phyloP scores from a whole-genome alignment of 2,888 invertebrate species.

The Poecilobothrus nobilitatus region DNA sequence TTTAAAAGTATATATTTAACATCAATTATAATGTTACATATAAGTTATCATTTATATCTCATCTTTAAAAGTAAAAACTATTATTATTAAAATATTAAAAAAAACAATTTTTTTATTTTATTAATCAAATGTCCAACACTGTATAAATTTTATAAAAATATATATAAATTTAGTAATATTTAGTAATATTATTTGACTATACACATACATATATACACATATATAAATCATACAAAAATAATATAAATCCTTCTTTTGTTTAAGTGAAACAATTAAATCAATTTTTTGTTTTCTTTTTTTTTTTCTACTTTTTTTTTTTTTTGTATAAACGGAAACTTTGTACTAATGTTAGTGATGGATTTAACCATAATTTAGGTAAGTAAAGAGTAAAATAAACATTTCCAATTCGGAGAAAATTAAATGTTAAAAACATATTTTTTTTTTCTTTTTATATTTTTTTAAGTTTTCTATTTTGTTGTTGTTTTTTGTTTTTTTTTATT shows the following conservation, averaged over 20 bases:
- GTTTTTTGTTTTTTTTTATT: neutral
- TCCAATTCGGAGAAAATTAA: neutral
- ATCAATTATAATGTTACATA: no score
- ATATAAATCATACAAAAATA: neutral
- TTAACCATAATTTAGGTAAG: slow-evolving; percentile 1
- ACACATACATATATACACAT: no score
- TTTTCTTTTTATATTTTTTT: neutral
- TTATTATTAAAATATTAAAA: no score
- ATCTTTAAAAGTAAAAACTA: no score
- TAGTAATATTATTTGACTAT: no score
- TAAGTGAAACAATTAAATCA: neutral
- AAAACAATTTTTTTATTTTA: no score
- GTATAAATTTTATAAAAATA: no score
- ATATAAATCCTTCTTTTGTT: neutral
- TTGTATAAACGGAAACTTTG: neutral
- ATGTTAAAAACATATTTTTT: neutral
- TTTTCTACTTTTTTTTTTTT: neutral
- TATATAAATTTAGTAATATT: no score
- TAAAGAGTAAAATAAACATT: slow-evolving; percentile 1
- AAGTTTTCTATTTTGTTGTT: neutral
- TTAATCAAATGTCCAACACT: no score
- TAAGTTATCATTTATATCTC: no score
- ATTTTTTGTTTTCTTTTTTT: neutral
- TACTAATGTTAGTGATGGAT: slow-evolving; percentile 4
- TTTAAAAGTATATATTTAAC: no score